Conservation (phyloP, 2,797 vertebrate species). For the Rhinogobio ventralis region DNA sequence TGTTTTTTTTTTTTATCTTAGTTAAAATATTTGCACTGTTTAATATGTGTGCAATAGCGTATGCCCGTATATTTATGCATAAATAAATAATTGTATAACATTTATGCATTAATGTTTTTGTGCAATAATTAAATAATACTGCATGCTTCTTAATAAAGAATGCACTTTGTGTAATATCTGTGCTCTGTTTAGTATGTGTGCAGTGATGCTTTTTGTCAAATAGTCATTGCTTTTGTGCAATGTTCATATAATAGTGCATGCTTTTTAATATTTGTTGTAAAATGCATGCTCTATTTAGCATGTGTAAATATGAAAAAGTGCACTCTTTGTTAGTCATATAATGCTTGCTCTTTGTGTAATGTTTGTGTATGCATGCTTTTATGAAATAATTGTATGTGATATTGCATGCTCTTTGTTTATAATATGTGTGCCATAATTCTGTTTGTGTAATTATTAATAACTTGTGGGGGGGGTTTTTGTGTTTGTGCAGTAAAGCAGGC, state of each 20-base stretch:
- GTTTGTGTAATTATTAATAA: background rate
- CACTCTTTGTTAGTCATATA: background rate
- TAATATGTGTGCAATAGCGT: background rate
- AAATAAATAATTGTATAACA: background rate
- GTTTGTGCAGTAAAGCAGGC: background rate
- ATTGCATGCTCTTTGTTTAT: background rate
- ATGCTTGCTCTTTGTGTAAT: background rate
- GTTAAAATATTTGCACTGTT: too few relatives aligned
- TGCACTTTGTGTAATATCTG: background rate
- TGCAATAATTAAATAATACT: background rate
- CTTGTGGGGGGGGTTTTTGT: too few relatives aligned
- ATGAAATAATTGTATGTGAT: background rate
- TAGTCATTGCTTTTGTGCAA: background rate
- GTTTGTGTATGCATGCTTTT: background rate
- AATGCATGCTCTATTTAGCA: slow-evolving; percentile 4
- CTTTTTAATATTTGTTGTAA: background rate
- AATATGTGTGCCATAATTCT: background rate
- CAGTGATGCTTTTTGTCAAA: background rate
- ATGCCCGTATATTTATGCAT: background rate
- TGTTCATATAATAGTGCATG: background rate
- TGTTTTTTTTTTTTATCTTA: too few relatives aligned
- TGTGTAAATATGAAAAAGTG: background rate
- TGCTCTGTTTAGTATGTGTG: background rate
- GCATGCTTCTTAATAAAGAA: background rate
- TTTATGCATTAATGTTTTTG: background rate